These are phyloP conservation scores for Schizopygopsis malacanthus DNA, from an alignment of 2,797 vertebrate species.

Conservation along the genomic window DNA sequence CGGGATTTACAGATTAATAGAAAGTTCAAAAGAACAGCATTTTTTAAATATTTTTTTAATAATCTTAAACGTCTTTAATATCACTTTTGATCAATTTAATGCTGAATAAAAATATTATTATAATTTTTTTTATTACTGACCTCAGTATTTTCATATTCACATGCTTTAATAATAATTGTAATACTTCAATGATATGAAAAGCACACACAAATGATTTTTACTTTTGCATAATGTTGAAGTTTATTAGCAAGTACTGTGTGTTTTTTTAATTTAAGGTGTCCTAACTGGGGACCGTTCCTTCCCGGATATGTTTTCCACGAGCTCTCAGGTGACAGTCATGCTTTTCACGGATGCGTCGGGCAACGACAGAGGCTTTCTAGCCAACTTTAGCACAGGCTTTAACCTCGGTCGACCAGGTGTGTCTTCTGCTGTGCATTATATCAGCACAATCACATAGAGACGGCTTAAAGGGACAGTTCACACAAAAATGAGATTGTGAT, in stretches of 20 bases:
- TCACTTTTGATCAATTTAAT: neutral
- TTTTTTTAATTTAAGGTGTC: slow-evolving; percentile 66
- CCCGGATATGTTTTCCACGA: slow-evolving; percentile 85
- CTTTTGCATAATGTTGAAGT: neutral
- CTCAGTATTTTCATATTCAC: no score
- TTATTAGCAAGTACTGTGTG: neutral
- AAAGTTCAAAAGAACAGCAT: neutral
- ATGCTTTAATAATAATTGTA: neutral
- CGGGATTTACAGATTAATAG: neutral
- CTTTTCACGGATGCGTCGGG: slow-evolving; percentile 68
- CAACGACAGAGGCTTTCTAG: slow-evolving; percentile 81
- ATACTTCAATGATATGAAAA: neutral
- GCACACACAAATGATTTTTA: neutral
- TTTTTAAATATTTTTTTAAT: neutral
- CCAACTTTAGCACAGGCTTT: slow-evolving; percentile 89
- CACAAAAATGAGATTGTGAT: no score
- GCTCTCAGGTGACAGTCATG: slow-evolving; percentile 85
- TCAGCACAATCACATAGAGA: no score
- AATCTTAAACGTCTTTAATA: neutral
- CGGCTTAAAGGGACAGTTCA: neutral
- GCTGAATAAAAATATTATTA: neutral
- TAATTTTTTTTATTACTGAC: neutral
- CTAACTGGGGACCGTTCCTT: slow-evolving; percentile 71
- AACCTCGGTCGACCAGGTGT: slow-evolving; percentile 82
- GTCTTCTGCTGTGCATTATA: neutral